Percentiles rank a stretch among this genome's conserved stretches.
These are phyloP conservation scores for Lycocerus yunnanus DNA, from an alignment of 2,888 invertebrate species.

Conservation along the genomic window DNA sequence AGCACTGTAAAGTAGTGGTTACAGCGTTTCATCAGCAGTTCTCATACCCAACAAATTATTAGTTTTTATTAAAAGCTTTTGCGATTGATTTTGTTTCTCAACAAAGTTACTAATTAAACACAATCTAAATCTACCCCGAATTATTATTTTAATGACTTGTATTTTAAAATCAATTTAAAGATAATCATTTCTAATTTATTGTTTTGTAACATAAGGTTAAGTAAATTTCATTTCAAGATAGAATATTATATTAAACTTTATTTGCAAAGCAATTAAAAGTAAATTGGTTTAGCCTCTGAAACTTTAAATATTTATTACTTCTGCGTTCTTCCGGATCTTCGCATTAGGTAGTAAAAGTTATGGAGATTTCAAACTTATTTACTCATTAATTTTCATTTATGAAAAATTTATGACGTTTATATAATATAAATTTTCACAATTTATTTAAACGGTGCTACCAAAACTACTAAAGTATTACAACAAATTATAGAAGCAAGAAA, in stretches of 20 bases:
- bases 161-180: neutral
- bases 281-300: slow-evolving; percentile 1
- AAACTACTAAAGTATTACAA: neutral
- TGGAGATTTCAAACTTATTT: neutral
- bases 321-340: neutral
- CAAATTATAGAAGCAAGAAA: neutral
- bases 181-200: neutral
- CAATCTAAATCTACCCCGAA: neutral
- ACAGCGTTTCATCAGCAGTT: too few relatives aligned
- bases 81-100: neutral
- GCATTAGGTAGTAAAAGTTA: neutral
- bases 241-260: slow-evolving; percentile 3
- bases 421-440: neutral
- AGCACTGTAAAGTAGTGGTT: too few relatives aligned
- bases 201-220: neutral
- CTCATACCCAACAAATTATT: neutral
- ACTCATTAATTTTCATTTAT: slow-evolving; percentile 5
- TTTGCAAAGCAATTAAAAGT: slow-evolving; percentile 4
- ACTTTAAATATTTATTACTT: slow-evolving; percentile 3
- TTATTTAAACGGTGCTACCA: neutral
- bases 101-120: neutral
- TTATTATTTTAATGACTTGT: neutral
- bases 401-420: neutral
- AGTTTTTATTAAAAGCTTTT: neutral
- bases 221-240: neutral